Evolutionary conservation across 2,113 vertebrate genomes (phyloP), one percentile per base, ranked within the genome.

Genomic region (Gymnocephalus cernua): DNA sequence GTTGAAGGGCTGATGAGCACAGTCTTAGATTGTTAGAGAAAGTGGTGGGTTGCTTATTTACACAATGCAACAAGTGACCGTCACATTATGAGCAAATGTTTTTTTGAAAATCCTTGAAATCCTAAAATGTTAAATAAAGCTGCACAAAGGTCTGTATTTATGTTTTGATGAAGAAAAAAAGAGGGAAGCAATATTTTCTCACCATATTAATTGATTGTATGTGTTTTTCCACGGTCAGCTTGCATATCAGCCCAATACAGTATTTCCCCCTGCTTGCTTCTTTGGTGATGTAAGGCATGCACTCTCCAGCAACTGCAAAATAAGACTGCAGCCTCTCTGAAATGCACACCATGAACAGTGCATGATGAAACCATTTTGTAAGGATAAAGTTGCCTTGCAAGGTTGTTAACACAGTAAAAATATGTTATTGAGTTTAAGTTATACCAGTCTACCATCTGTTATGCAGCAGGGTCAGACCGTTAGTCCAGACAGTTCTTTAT

Each of bases 281-380:
- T 80, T 78, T 70, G 62, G 59, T 59, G 71, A 88, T 84, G 71
- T 82, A 59, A 82, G 57, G 62, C 63, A 67, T 38, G 68, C 47
- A 63, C 62, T 78, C 58, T 53, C 19, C 65, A 77, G 63, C 3
- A 0, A 70, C 54, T 67, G 72, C 78, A 71, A 85, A 79, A 71
- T 56, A 83, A 80, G 76, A 58, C 62, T 61, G 65, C 14, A 0
- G 80, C 32, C 11, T 64, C 25, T 76, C 59, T 82, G 64, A 86
- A 88, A 84, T 73, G 25, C 54, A 65, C 66, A 79, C 76, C 45
- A 51, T 82, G 82, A 88, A 57, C 57, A 41, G 44, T 14, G 81
- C 76, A 82, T 80, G 88, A 87, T 86, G 84, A 86, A 90, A 85
- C 70, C 61, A 63, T 89, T 86, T 85, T 74, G 75, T 74, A 85